These are phyloP conservation scores for Cataglyphis hispanica DNA, from an alignment of 1,140 invertebrate species.

Conservation along the genomic window DNA sequence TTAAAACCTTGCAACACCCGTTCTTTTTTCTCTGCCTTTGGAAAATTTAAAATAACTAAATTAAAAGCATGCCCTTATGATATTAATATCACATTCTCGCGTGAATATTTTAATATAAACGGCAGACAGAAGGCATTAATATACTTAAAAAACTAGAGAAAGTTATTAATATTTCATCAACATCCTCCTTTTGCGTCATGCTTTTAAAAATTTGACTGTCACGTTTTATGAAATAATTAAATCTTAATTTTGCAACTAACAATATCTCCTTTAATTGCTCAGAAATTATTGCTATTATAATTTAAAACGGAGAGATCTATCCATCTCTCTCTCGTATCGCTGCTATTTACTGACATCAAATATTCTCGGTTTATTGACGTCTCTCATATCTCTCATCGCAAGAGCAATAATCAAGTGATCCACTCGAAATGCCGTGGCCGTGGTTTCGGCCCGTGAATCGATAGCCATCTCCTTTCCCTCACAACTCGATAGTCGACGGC, in stretches of 20 bases:
- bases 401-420: conserved; percentile 60
- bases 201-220: neutral
- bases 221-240: neutral
- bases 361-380: conserved; percentile 57
- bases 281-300: neutral
- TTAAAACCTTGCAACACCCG: neutral
- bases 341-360: conserved; percentile 35
- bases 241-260: neutral
- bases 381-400: conserved; percentile 39
- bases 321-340: neutral
- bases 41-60: neutral
- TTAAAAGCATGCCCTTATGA: neutral
- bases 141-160: neutral
- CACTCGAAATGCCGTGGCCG: conserved; percentile 50
- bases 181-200: neutral
- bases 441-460: conserved; percentile 43
- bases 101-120: neutral
- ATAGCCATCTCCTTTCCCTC: conserved; percentile 1
- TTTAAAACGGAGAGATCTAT: conserved; percentile 6
- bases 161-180: neutral
- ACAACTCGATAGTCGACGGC: conserved; percentile 15
- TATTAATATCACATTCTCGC: neutral
- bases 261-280: conserved; percentile 21
- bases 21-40: neutral
- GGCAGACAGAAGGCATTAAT: neutral